A percentile compares a stretch with the other conserved stretches of the same genome.
phyloP scores from a whole-genome alignment of 2,113 vertebrate genomes.

The Nestor notabilis region DNA sequence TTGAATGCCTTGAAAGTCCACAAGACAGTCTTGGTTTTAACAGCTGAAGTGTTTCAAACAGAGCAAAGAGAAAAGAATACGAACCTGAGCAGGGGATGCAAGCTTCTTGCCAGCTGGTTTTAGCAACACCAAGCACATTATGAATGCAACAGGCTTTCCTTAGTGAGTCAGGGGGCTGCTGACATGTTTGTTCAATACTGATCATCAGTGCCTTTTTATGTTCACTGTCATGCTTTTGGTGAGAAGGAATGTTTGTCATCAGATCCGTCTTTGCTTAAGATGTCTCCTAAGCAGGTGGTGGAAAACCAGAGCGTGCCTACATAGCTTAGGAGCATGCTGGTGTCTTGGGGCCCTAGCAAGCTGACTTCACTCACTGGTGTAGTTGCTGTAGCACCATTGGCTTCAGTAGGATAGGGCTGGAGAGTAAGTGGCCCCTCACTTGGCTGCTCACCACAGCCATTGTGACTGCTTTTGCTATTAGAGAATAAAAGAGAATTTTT shows the following conservation, averaged over 20 bases:
- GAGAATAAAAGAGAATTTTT: conserved; percentile 38
- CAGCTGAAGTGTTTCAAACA: conserved; percentile 2
- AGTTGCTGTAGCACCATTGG: not conserved
- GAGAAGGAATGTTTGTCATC: not conserved
- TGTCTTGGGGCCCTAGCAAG: not conserved
- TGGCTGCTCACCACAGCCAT: conserved; percentile 1
- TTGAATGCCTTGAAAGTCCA: not conserved
- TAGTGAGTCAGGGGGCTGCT: not conserved
- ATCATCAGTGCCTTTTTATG: not conserved
- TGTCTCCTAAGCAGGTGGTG: not conserved
- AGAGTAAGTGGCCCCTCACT: conserved; percentile 19
- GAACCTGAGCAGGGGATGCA: not conserved
- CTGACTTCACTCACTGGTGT: not conserved
- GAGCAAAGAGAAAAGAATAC: not conserved
- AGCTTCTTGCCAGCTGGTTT: not conserved
- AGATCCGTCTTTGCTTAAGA: not conserved
- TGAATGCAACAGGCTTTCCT: not conserved
- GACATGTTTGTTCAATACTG: rapidly evolving
- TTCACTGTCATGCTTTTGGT: not conserved
- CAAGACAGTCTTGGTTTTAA: not conserved
- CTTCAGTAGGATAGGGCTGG: not conserved
- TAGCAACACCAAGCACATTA: not conserved
- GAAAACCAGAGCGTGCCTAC: rapidly evolving
- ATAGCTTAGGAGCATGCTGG: not conserved
- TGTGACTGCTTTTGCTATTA: conserved; percentile 45